phyloP scores from a whole-genome alignment of 2,888 invertebrate species.

The Callosobruchus maculatus region DNA sequence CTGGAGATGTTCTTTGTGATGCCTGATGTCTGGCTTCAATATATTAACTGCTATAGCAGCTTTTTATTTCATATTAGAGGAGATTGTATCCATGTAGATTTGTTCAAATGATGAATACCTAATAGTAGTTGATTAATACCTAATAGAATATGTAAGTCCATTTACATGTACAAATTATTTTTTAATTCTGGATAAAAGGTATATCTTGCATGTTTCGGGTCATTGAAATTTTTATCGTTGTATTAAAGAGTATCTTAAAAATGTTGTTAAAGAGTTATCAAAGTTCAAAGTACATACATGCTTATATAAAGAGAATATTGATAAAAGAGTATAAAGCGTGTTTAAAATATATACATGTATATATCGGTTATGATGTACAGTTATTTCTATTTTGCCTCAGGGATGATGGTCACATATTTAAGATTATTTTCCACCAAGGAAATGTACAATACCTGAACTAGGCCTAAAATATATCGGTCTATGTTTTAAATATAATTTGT shows the following conservation, averaged over 20 bases:
- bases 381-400: not conserved
- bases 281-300: not conserved
- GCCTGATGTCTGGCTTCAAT: not conserved
- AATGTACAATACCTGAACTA: not conserved
- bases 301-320: not conserved
- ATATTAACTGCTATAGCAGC: conserved; percentile 18
- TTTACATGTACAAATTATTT: not conserved
- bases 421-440: not conserved
- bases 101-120: not conserved
- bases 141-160: not conserved
- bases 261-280: not conserved
- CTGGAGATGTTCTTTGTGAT: too few relatives aligned
- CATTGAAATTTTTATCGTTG: not conserved
- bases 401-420: not conserved
- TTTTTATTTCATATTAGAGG: conserved; percentile 1
- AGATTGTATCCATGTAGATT: conserved; percentile 2
- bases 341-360: not conserved
- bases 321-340: not conserved
- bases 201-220: not conserved
- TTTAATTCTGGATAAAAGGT: not conserved
- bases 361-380: not conserved
- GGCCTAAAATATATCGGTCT: not conserved
- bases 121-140: not conserved
- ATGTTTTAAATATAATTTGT: not conserved
- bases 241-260: not conserved